A percentile compares a stretch with the other conserved stretches of the same genome.
Conservation (phyloP, 2,888 invertebrate species). For the Ariolimax columbianus region DNA sequence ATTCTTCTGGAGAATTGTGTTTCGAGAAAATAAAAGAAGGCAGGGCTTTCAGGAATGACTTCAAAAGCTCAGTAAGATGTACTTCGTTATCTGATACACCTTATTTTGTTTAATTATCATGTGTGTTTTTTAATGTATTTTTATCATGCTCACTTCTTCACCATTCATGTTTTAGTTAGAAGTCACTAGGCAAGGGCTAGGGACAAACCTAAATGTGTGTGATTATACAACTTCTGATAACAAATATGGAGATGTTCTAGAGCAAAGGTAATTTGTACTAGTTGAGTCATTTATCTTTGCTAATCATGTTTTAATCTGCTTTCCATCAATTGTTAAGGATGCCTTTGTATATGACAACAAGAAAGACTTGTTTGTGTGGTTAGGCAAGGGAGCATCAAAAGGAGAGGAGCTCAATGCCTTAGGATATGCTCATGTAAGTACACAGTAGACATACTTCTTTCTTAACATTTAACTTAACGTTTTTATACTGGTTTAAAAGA, state of each 20-base stretch:
- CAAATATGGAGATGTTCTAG: too few species aligned
- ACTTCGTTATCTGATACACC: background rate
- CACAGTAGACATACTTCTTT: background rate
- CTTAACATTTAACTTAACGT: too few species aligned
- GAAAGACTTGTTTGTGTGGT: constrained; percentile 68
- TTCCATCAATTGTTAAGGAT: constrained; percentile 62
- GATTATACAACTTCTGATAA: too few species aligned
- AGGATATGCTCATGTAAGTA: constrained; percentile 73
- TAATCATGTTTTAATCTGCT: background rate
- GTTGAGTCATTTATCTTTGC: too few species aligned
- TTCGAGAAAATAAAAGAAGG: constrained; percentile 59
- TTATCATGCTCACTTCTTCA: too few species aligned
- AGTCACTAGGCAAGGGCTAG: too few species aligned
- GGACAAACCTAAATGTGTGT: too few species aligned
- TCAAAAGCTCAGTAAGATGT: constrained; percentile 50
- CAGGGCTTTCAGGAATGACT: constrained; percentile 54
- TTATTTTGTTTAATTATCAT: background rate
- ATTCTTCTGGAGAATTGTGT: constrained; percentile 47
- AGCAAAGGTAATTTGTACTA: too few species aligned
- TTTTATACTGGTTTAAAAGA: too few species aligned
- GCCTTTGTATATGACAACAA: constrained; percentile 72
- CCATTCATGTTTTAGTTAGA: too few species aligned
- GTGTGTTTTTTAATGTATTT: background rate
- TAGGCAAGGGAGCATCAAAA: constrained; percentile 67
- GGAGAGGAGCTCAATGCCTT: constrained; percentile 69